A percentile compares a stretch with the other conserved stretches of the same genome.
phyloP scores from a whole-genome alignment of 1,140 invertebrate species.

The Zaprionus kolodkinae region DNA sequence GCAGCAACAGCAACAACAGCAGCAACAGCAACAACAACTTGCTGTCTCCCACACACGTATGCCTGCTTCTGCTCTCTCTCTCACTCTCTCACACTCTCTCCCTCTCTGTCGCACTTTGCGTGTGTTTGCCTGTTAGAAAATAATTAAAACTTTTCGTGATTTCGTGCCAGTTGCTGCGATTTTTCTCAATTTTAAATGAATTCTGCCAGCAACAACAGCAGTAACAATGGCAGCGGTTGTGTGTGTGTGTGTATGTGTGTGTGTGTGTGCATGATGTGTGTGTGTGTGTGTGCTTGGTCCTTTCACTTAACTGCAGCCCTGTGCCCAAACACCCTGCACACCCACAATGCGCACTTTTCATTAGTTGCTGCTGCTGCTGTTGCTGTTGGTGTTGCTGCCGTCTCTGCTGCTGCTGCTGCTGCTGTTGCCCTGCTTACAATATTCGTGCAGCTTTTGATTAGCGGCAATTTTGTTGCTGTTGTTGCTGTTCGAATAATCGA shows the following conservation, averaged over 20 bases:
- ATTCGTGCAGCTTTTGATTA: conserved; percentile 77
- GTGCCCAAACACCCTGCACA: neutral
- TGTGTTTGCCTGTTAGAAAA: conserved; percentile 80
- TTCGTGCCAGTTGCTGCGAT: conserved; percentile 79
- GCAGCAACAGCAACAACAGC: neutral
- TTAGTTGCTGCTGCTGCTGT: conserved; percentile 54
- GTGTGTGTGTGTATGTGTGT: conserved; percentile 22
- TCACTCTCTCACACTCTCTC: conserved; percentile 1
- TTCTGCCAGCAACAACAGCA: conserved; percentile 57
- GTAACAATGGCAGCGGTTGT: conserved; percentile 23
- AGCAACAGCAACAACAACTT: conserved; percentile 13
- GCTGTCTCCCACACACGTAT: conserved; percentile 3
- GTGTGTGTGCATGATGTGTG: conserved; percentile 37
- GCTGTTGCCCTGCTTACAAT: conserved; percentile 46
- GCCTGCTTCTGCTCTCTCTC: neutral
- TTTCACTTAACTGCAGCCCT: conserved; percentile 53
- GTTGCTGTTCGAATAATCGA: conserved; percentile 45
- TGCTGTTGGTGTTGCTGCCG: conserved; percentile 2
- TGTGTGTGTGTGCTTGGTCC: conserved; percentile 41
- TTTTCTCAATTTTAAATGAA: conserved; percentile 82
- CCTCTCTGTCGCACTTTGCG: conserved; percentile 20
- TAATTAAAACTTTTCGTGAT: conserved; percentile 82
- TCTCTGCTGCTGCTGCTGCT: conserved; percentile 17
- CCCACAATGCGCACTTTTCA: conserved; percentile 49
- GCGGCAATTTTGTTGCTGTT: conserved; percentile 58